Evolutionary conservation across 2,113 vertebrate genomes (phyloP), one percentile per base, ranked within the genome.

Genomic region (Gallinago jamesoni): DNA sequence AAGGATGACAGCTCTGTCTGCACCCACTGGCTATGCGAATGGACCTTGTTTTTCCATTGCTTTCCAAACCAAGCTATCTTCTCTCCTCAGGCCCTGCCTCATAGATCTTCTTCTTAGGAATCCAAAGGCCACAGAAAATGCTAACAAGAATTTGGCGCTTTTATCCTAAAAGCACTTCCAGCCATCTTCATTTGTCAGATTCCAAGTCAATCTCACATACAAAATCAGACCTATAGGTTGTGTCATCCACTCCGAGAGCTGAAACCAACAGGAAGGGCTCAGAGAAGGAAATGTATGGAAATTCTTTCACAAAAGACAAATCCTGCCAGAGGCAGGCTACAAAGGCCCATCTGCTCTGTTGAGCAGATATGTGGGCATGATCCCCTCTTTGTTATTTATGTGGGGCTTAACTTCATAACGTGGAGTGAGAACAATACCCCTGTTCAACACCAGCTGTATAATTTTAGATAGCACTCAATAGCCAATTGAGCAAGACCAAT

Each of bases 381-480:
- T 96, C 80, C 74, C 35, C 39, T 53, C 72, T 90, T 89, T 35
- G 10, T 90, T 92, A 80, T 95, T 95, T 94, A 91, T 85, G 59
- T 52, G 33, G 59, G 33, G n/a, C 39, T 96, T 90, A 91, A 66
- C 90, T 97, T 96, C 56, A 5, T 95, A 91, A 84, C 39, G 24
- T 62, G 87, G 85, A 96, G 53, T 92, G 96, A 96, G 95, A 98
- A 97, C 95, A 98, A 98, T 97, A 90, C 43, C 74, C 66, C 90
- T 31, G 72, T 97, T 98, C 95, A 97, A 90, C 96, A 97, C 90
- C 95, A 98, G 97, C 95, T 97, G 97, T 95, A 97, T 97, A 97
- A 97, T 97, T 98, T 98, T 91, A 90, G 96, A 97, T 96, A 95
- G 81, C 96, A 96, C 97, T 98, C 96, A 97, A 96, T 97, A 97